phyloP scores from a whole-genome alignment of 1,140 invertebrate genomes.

The Drosophila hydei region DNA sequence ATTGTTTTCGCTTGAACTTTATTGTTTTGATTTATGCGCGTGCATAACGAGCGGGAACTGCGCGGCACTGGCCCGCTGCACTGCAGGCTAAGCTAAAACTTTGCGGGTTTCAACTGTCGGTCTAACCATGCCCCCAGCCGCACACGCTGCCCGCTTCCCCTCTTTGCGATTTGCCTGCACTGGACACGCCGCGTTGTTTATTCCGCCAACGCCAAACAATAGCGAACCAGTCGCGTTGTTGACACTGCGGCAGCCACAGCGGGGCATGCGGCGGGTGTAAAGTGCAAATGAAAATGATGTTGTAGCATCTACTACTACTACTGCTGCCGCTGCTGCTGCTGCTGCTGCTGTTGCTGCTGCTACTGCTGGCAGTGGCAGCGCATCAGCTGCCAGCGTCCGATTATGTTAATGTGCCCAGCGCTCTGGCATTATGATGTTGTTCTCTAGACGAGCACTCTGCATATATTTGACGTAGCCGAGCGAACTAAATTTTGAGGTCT shows the following conservation, averaged over 20 bases:
- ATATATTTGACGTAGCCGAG: slow-evolving; percentile 57
- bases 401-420: slow-evolving; percentile 77
- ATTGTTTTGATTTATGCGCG: slow-evolving; percentile 81
- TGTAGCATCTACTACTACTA: slow-evolving; percentile 45
- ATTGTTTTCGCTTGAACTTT: slow-evolving; percentile 81
- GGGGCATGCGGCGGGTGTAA: slow-evolving; percentile 5
- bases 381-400: slow-evolving; percentile 61
- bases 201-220: slow-evolving; percentile 79
- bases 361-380: slow-evolving; percentile 56
- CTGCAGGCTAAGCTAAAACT: slow-evolving; percentile 65
- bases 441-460: slow-evolving; percentile 67
- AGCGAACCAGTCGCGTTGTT: slow-evolving; percentile 56
- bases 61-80: slow-evolving; percentile 14
- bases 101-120: slow-evolving; percentile 63
- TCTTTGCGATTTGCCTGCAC: slow-evolving; percentile 51
- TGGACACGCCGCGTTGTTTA: slow-evolving; percentile 79
- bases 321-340: slow-evolving; percentile 3
- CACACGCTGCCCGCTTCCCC: neutral
- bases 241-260: slow-evolving; percentile 45
- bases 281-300: slow-evolving; percentile 61
- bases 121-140: neutral
- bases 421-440: slow-evolving; percentile 75
- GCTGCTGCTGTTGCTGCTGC: slow-evolving; percentile 16
- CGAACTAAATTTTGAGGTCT: slow-evolving; percentile 14
- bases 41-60: slow-evolving; percentile 48